Percentiles rank a stretch among this genome's conserved stretches.
Conservation (phyloP, 1,140 invertebrate genomes). For the Kradibia gibbosae region DNA sequence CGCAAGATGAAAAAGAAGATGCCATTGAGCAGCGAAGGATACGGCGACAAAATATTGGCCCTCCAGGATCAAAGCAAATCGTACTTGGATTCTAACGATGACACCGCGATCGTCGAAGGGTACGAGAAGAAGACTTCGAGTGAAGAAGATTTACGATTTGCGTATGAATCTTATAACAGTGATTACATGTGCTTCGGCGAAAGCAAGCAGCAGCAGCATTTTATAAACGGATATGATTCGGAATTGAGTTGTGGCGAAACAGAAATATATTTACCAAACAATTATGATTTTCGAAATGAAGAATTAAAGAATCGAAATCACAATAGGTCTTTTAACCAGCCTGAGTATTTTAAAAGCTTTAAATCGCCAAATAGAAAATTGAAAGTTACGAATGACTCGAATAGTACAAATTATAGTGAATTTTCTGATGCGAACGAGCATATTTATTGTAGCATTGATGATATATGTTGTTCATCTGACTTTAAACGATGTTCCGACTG, state of each 20-base stretch:
- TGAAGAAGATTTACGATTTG: neutral
- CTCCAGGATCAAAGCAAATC: conserved; percentile 68
- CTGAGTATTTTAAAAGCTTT: too few species aligned
- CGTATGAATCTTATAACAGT: neutral
- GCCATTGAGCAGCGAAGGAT: conserved; percentile 65
- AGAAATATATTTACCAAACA: conserved; percentile 59
- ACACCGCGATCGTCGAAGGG: conserved; percentile 52
- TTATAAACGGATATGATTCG: conserved; percentile 66
- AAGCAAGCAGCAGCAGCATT: conserved; percentile 15
- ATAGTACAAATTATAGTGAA: conserved; percentile 56
- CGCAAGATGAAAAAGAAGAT: conserved; percentile 69
- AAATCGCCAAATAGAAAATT: conserved; percentile 49
- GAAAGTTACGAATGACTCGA: neutral
- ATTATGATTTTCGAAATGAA: conserved; percentile 28
- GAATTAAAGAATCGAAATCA: conserved; percentile 60
- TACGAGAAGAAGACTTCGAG: neutral
- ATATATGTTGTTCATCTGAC: conserved; percentile 35
- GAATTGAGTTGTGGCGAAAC: conserved; percentile 62
- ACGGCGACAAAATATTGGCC: conserved; percentile 67
- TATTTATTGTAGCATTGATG: conserved; percentile 69
- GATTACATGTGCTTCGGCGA: neutral
- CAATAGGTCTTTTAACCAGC: conserved; percentile 50
- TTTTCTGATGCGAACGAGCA: conserved; percentile 60
- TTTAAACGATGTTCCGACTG: conserved; percentile 32
- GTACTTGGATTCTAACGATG: conserved; percentile 68